These are phyloP conservation scores for Halcyon senegalensis DNA, from an alignment of 2,113 vertebrate species.

Conservation along the genomic window DNA sequence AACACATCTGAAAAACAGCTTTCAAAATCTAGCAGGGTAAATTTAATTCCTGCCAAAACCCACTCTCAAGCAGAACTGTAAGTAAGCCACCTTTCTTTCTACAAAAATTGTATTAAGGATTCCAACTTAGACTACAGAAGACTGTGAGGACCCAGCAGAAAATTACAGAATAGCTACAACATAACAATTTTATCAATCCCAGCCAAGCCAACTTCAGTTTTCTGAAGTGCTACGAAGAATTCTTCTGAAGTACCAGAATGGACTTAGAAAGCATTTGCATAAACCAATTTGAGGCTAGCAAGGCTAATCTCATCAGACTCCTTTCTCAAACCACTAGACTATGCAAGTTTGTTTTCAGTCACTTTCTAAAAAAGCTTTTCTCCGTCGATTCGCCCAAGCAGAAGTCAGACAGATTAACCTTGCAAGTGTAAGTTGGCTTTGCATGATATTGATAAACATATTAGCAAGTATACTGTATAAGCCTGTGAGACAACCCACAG, in stretches of 20 bases:
- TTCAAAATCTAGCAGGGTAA: neutral
- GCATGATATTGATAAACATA: neutral
- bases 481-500: neutral
- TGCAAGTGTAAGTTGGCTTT: neutral
- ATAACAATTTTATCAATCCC: neutral
- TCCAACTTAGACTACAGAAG: neutral
- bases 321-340: neutral
- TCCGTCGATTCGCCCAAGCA: neutral
- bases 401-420: neutral
- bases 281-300: neutral
- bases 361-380: neutral
- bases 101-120: neutral
- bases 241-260: neutral
- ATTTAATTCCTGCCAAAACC: neutral
- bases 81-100: neutral
- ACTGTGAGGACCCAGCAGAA: neutral
- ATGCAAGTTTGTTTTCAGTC: neutral
- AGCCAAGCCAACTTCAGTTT: neutral
- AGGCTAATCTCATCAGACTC: constrained; percentile 17
- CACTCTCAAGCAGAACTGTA: neutral
- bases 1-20: neutral
- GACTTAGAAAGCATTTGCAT: neutral
- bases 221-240: neutral
- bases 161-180: neutral
- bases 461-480: neutral